Percentiles rank a stretch among this genome's conserved stretches.
Conservation (phyloP, 2,888 invertebrate genomes). For the Trypoxylon attenuatum region DNA sequence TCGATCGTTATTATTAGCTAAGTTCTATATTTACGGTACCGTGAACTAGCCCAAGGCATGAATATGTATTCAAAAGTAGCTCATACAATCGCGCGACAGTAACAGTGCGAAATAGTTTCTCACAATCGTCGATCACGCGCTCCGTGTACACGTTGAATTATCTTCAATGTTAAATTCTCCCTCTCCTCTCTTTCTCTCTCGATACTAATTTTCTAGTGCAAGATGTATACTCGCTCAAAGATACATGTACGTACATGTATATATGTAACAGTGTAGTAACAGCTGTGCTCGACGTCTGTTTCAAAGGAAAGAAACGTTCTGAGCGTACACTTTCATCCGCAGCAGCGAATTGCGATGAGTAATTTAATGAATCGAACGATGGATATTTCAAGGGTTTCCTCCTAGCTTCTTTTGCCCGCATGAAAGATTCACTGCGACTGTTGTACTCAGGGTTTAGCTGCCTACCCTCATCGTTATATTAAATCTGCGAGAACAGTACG, state of each 20-base stretch:
- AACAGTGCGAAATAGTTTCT: background rate
- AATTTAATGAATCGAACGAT: constrained; percentile 29
- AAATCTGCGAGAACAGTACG: constrained; percentile 7
- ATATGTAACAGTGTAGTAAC: background rate
- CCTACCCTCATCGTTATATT: constrained; percentile 2
- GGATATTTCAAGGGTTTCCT: constrained; percentile 9
- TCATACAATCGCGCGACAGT: background rate
- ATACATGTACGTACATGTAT: too few species aligned
- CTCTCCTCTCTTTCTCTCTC: too few species aligned
- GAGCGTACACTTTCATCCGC: background rate
- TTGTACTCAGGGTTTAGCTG: background rate
- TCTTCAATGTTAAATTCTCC: too few species aligned
- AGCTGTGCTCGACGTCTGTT: background rate
- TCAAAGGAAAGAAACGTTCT: background rate
- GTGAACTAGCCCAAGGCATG: background rate
- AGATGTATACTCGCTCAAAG: too few species aligned
- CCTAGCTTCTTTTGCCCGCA: constrained; percentile 35
- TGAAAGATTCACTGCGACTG: constrained; percentile 4
- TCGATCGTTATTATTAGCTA: background rate
- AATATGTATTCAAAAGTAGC: too few species aligned
- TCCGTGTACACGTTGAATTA: too few species aligned
- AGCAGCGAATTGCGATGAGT: background rate
- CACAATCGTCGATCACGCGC: background rate
- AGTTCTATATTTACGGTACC: background rate
- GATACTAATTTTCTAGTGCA: too few species aligned